Conservation (phyloP, 2,888 invertebrate genomes). For the Clepsis dumicolana region DNA sequence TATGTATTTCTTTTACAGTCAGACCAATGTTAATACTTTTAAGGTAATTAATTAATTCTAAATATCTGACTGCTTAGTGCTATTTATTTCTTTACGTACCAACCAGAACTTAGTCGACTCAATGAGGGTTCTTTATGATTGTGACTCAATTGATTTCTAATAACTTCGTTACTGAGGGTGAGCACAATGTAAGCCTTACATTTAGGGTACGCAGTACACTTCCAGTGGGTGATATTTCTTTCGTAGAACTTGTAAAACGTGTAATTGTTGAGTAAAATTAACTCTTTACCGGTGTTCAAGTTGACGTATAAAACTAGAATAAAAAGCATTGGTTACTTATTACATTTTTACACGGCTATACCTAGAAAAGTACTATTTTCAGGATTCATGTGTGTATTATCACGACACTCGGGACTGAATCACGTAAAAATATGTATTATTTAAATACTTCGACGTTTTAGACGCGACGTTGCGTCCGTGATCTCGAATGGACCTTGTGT, state of each 20-base stretch:
- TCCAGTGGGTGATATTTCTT: slow-evolving; percentile 59
- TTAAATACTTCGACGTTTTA: too few relatives aligned
- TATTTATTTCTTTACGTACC: not conserved
- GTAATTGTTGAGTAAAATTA: slow-evolving; percentile 22
- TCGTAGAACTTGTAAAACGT: slow-evolving; percentile 43
- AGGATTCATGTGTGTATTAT: too few relatives aligned
- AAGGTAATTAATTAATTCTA: too few relatives aligned
- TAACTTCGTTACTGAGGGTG: slow-evolving; percentile 46
- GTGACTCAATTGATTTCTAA: slow-evolving; percentile 49
- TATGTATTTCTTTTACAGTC: too few relatives aligned
- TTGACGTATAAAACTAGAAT: slow-evolving; percentile 30
- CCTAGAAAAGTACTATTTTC: too few relatives aligned
- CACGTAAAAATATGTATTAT: too few relatives aligned
- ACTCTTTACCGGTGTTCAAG: slow-evolving; percentile 20
- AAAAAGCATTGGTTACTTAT: not conserved
- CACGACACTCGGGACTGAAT: too few relatives aligned
- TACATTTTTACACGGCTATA: not conserved
- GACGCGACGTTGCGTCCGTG: too few relatives aligned
- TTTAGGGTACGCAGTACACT: slow-evolving; percentile 46
- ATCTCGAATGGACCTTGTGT: too few relatives aligned
- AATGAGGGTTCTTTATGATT: slow-evolving; percentile 50
- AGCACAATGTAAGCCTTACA: slow-evolving; percentile 60
- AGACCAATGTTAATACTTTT: too few relatives aligned
- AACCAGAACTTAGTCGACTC: not conserved
- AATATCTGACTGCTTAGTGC: not conserved